Conservation (phyloP, 1,140 invertebrate genomes). For the Drosophila rufa region DNA sequence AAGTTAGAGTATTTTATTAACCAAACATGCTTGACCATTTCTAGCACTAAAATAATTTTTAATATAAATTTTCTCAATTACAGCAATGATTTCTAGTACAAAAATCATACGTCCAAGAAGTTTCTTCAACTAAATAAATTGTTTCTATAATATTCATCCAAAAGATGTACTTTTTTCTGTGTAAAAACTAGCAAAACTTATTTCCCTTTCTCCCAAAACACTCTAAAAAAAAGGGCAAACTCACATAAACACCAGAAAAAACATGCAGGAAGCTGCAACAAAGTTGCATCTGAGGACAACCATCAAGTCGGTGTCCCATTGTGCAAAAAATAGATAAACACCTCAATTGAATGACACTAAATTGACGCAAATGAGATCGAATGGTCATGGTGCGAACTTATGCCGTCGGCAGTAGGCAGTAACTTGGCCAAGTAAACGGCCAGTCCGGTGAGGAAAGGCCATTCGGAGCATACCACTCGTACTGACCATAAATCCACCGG, state of each 20-base stretch:
- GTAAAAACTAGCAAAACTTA: neutral
- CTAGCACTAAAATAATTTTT: too few species aligned
- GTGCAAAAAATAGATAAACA: constrained; percentile 64
- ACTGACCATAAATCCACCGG: constrained; percentile 77
- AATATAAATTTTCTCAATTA: neutral
- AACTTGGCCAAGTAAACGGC: constrained; percentile 49
- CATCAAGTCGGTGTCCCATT: constrained; percentile 23
- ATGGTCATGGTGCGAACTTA: constrained; percentile 51
- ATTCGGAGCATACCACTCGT: constrained; percentile 53
- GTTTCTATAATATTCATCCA: too few species aligned
- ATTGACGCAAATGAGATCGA: constrained; percentile 77
- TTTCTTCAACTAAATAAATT: neutral
- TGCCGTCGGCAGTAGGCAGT: constrained; percentile 59
- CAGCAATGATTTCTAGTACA: neutral
- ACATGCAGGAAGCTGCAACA: constrained; percentile 12
- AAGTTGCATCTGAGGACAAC: constrained; percentile 2
- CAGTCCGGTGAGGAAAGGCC: constrained; percentile 58
- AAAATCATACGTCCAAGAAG: neutral
- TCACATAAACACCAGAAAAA: neutral
- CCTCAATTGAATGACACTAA: constrained; percentile 71
- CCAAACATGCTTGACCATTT: too few species aligned
- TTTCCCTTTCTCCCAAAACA: neutral
- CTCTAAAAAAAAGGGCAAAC: neutral
- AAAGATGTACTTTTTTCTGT: too few species aligned
- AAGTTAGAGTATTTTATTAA: neutral